phyloP scores from a whole-genome alignment of 30 jellyfish, hydroid and myxozoan genomes.

The Nemopilema nomurai region DNA sequence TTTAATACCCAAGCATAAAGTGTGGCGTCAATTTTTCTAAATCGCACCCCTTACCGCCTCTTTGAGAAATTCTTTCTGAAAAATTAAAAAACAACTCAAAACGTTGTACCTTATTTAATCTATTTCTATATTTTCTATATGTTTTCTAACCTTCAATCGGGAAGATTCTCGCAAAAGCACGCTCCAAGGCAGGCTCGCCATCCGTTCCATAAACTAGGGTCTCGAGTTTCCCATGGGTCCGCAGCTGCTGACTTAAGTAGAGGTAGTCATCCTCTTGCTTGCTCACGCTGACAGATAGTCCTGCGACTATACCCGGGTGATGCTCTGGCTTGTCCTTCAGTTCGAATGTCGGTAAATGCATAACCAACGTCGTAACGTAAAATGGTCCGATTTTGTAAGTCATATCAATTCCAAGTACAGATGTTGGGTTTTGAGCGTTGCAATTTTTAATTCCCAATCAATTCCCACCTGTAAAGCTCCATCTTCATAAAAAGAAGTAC shows the following conservation, averaged over 20 bases:
- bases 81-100: no score
- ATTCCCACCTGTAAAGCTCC: no score
- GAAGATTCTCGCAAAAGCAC: background rate
- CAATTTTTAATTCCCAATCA: no score
- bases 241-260: background rate
- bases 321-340: background rate
- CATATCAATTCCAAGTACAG: constrained; percentile 36
- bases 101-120: no score
- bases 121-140: no score
- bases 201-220: constrained; percentile 25
- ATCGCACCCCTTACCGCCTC: no score
- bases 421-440: no score
- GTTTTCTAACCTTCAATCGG: constrained; percentile 7
- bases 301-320: no score
- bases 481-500: no score
- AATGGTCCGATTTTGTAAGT: constrained; percentile 33
- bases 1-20: no score
- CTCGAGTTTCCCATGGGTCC: background rate
- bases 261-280: constrained; percentile 16
- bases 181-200: constrained; percentile 29
- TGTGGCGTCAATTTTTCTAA: no score
- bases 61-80: no score
- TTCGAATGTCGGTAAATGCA: constrained; percentile 2
- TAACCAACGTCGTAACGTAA: constrained; percentile 5
- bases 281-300: background rate